Evolutionary conservation across 2,113 vertebrate genomes (phyloP).

Genomic region (Miniopterus natalensis): DNA sequence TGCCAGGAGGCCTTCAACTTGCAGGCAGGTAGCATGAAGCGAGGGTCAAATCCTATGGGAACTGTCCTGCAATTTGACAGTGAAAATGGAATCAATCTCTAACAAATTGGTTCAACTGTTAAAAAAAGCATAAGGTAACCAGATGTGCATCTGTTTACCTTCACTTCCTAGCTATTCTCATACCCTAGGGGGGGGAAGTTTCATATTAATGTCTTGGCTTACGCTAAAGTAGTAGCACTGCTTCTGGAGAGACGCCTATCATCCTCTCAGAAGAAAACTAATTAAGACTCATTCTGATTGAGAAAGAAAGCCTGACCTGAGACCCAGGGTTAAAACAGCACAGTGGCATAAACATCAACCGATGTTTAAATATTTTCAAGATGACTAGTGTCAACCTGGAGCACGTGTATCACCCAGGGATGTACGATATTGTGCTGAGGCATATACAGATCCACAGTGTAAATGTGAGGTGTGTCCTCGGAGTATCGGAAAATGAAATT

Average conservation of each 20-base stretch:
- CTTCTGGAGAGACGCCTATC: not conserved
- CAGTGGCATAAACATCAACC: not conserved
- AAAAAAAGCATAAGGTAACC: constrained; percentile 24
- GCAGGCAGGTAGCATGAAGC: not conserved
- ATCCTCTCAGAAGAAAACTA: not conserved
- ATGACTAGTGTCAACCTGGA: not conserved
- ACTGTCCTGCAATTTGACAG: not conserved
- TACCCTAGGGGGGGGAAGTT: not conserved
- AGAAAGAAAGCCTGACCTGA: not conserved
- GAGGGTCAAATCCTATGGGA: constrained; percentile 13
- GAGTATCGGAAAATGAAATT: not conserved
- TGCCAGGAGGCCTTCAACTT: not conserved
- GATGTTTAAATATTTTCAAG: constrained; percentile 1
- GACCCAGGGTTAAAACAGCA: not conserved
- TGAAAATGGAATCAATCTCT: constrained; percentile 23
- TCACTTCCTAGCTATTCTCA: not conserved
- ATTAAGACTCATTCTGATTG: not conserved
- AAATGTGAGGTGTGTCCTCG: not conserved
- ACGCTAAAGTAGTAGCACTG: not conserved
- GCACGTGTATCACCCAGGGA: not conserved
- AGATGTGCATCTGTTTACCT: constrained; percentile 39
- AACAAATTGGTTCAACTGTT: not conserved
- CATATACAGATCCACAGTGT: not conserved
- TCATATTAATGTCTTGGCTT: not conserved
- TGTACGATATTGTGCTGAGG: not conserved